Evolutionary conservation across 2,888 invertebrate species (phyloP).

Genomic region (Heteromurus nitidus): DNA sequence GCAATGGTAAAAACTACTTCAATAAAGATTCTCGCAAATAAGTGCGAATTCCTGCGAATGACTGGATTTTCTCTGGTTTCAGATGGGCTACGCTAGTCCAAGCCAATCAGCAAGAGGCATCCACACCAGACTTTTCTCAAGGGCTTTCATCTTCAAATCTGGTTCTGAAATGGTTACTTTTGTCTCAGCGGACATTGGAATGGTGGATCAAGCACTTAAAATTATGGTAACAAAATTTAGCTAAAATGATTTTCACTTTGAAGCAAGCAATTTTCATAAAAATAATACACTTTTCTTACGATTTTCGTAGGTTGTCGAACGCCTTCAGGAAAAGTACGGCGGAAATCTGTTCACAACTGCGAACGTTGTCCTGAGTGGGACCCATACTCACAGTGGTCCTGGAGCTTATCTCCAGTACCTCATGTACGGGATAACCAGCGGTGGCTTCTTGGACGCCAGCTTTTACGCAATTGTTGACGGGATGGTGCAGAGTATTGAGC

Average conservation of each 20-base stretch:
- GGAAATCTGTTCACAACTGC: slow-evolving; percentile 81
- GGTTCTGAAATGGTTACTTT: slow-evolving; percentile 79
- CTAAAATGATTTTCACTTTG: neutral
- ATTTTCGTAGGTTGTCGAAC: slow-evolving; percentile 82
- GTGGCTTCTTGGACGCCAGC: slow-evolving; percentile 85
- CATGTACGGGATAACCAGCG: slow-evolving; percentile 89
- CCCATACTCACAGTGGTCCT: slow-evolving; percentile 88
- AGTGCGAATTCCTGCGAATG: neutral
- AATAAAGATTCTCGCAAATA: slow-evolving; percentile 74
- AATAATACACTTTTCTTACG: no score
- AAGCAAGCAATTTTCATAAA: no score
- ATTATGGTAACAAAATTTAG: slow-evolving; percentile 80
- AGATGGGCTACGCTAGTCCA: slow-evolving; percentile 96
- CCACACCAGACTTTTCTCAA: slow-evolving; percentile 89
- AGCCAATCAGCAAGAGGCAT: slow-evolving; percentile 89
- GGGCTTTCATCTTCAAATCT: slow-evolving; percentile 88
- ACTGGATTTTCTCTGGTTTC: neutral
- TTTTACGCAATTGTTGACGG: slow-evolving; percentile 83
- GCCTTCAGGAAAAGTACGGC: slow-evolving; percentile 81
- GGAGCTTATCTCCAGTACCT: slow-evolving; percentile 87
- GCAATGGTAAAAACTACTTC: slow-evolving; percentile 84
- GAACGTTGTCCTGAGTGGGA: slow-evolving; percentile 92
- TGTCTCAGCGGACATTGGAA: slow-evolving; percentile 90
- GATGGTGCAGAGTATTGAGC: slow-evolving; percentile 86
- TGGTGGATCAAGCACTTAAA: slow-evolving; percentile 89